Percentiles rank a stretch among this genome's conserved stretches.
Evolutionary conservation across 2,797 vertebrate species (phyloP).

Genomic region (Paguma larvata): DNA sequence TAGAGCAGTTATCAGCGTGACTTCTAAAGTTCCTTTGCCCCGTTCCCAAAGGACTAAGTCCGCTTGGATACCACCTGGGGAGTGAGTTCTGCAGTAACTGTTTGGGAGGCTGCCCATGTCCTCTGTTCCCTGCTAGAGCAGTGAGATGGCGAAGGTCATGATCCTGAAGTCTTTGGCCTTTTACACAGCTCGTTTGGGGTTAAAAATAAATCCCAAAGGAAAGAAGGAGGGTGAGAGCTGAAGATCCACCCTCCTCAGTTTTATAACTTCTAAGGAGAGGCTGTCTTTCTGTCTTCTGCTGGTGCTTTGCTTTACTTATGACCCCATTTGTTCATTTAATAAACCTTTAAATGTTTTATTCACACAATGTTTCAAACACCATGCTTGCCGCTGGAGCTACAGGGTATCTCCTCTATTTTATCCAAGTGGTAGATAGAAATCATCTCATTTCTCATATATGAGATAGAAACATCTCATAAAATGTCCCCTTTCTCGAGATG

Average conservation of each 20-base stretch:
- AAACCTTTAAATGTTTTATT: background rate
- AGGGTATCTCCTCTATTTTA: background rate
- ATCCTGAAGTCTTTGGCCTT: background rate
- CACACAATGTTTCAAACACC: background rate
- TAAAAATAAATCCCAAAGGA: conserved; percentile 23
- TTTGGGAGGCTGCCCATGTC: conserved; percentile 25
- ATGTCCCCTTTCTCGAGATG: background rate
- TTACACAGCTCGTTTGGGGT: background rate
- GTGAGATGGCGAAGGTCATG: background rate
- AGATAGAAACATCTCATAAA: background rate
- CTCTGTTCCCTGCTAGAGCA: conserved; percentile 39
- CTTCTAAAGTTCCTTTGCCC: background rate
- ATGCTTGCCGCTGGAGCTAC: background rate
- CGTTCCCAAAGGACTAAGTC: background rate
- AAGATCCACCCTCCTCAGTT: background rate
- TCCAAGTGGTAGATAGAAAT: background rate
- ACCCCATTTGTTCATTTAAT: background rate
- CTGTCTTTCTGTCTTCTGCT: background rate
- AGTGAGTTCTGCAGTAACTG: background rate
- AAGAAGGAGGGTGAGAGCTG: background rate
- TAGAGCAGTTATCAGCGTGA: background rate
- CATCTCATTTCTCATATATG: no score
- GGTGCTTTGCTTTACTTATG: background rate
- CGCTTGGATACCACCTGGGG: background rate
- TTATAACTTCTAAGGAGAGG: conserved; percentile 27